phyloP scores from a whole-genome alignment of 2,888 invertebrate genomes.

The Anagyrus pseudococci region DNA sequence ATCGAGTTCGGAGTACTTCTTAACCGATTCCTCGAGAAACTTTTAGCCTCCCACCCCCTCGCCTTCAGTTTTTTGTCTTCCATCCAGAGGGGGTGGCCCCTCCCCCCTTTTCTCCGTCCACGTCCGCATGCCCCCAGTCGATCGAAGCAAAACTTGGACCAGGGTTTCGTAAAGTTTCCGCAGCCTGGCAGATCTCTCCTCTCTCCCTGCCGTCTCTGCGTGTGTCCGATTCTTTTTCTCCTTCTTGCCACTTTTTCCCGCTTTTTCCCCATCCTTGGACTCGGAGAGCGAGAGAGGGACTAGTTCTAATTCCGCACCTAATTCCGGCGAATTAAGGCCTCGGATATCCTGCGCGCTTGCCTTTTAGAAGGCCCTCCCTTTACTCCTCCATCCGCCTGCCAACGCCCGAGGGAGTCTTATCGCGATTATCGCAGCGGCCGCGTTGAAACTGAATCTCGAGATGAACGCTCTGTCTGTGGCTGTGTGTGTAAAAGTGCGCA shows the following conservation, averaged over 20 bases:
- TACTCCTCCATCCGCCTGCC: not conserved
- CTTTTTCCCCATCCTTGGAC: constrained; percentile 13
- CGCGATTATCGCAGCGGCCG: constrained; percentile 16
- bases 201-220: too few species aligned
- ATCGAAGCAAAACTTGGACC: constrained; percentile 34
- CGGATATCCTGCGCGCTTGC: constrained; percentile 11
- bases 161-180: constrained; percentile 34
- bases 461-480: not conserved
- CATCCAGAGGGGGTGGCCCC: not conserved
- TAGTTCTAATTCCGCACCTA: constrained; percentile 45
- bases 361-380: not conserved
- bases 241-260: constrained; percentile 12
- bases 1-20: constrained; percentile 41
- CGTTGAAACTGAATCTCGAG: constrained; percentile 16
- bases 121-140: too few species aligned
- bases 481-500: too few species aligned
- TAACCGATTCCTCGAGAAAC: constrained; percentile 42
- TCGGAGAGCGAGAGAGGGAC: not conserved
- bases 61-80: constrained; percentile 5
- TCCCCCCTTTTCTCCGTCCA: not conserved
- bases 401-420: constrained; percentile 6
- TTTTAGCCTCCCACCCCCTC: constrained; percentile 33
- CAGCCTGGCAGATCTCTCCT: too few species aligned
- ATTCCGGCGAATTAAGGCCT: constrained; percentile 49
- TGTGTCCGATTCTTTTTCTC: constrained; percentile 16